Conservation (phyloP, 2,797 vertebrate genomes). For the Morelia viridis region DNA sequence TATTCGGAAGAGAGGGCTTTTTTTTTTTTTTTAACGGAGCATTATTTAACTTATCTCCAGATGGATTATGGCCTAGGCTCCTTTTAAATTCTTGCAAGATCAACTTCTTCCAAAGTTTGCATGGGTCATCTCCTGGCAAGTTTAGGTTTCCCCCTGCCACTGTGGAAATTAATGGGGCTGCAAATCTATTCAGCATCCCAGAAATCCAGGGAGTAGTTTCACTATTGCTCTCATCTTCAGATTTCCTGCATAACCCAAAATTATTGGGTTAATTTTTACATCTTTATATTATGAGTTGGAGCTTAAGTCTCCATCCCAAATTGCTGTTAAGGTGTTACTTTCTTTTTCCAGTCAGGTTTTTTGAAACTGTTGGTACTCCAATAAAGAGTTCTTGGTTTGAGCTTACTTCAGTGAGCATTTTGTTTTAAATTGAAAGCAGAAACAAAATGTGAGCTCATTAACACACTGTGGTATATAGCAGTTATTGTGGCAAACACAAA, state of each 20-base stretch:
- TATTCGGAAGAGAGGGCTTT: rapidly evolving
- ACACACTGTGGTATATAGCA: background rate
- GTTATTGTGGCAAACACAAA: background rate
- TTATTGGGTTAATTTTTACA: background rate
- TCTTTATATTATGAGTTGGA: background rate
- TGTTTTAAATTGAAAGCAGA: background rate
- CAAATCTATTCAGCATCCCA: background rate
- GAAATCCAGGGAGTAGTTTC: background rate
- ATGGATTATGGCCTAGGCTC: background rate
- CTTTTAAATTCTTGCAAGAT: background rate
- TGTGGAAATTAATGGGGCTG: background rate
- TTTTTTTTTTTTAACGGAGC: background rate
- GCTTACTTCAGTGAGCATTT: background rate
- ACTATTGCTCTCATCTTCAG: background rate
- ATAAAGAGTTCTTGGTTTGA: background rate
- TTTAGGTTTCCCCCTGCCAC: background rate
- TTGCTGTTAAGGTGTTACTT: background rate
- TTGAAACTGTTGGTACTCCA: background rate
- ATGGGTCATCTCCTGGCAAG: background rate
- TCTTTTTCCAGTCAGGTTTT: background rate
- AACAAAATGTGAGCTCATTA: background rate
- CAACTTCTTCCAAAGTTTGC: background rate
- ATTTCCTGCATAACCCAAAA: no score
- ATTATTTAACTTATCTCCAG: background rate
- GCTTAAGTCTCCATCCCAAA: background rate